Conservation (phyloP, 2,113 vertebrate species). For the Furnarius figulus region DNA sequence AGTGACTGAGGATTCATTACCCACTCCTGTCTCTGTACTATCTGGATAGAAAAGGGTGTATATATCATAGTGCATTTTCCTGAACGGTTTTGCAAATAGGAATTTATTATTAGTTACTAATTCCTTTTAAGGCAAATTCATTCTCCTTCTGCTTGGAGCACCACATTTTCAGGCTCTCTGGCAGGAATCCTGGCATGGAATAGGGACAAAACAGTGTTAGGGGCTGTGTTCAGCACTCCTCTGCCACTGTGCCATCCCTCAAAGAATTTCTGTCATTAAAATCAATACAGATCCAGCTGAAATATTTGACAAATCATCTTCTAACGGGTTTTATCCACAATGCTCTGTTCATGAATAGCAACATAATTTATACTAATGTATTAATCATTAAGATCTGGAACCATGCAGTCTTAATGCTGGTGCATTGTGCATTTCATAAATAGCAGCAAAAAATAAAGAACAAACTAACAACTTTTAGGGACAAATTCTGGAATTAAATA, state of each 20-base stretch:
- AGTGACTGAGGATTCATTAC: neutral
- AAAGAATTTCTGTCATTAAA: neutral
- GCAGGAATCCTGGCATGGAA: neutral
- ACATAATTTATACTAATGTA: neutral
- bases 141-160: neutral
- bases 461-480: neutral
- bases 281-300: too few species aligned
- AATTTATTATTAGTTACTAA: neutral
- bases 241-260: neutral
- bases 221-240: neutral
- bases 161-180: neutral
- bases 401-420: neutral
- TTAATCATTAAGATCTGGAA: neutral
- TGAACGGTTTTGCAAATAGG: neutral
- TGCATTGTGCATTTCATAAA: neutral
- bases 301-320: neutral
- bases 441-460: neutral
- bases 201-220: neutral
- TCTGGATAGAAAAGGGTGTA: neutral
- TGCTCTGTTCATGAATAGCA: neutral
- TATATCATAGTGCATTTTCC: neutral
- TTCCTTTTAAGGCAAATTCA: neutral
- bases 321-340: neutral
- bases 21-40: neutral
- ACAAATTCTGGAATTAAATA: neutral